Base-by-base conservation (phyloP, 53 echinoderm and acorn worm species). In the Echinometra lucunter region DNA sequence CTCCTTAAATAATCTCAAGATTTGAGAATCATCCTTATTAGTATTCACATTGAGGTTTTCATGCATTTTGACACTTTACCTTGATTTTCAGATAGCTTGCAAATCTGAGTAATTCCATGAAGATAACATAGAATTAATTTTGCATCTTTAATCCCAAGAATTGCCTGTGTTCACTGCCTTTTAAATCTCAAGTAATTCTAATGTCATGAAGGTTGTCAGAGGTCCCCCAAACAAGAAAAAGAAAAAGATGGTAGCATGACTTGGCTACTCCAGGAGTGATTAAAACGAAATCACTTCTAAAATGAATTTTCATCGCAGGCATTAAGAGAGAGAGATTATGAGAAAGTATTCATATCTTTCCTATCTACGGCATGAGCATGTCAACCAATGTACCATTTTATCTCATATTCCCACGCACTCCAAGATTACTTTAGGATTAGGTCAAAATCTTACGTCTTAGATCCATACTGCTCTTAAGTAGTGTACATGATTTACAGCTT, bases 51-150 rank as follows among this genome's bases (percentile, higher is more conserved):
- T 91, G 28, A 40, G 45, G 8, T 28, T 37, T 91, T 12, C 17
- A 17, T 11, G 58, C 58, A n/a, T n/a, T 63, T 58, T 42, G 70
- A 45, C 91, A 70, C 91, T 70, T 45, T 30, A 67, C 70, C 91
- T 70, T 91, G 27, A 40, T 70, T 45, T n/a, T 35, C 44, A 91
- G 69, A 69, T 45, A 27, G 45, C 42, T 27, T 42, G 49, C 70
- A 91, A 91, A 91, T 91, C 66, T 66, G 21, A 67, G 45, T 91
- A 91, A 91, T 91, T 66, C 91, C 60, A 91, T 91, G 91, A 91
- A 91, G 91, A 66, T 91, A 45, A 70, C 42, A 45, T 44, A n/a
- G 91, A 91, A 44, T 91, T 91, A 91, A 91, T 91, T 40, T 45
- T 69, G 30, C 91, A 30, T 44, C 91, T 66, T 45, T 91, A 91